Evolutionary conservation across 2,888 invertebrate species (phyloP).

Genomic region (Temnothorax ravouxi): DNA sequence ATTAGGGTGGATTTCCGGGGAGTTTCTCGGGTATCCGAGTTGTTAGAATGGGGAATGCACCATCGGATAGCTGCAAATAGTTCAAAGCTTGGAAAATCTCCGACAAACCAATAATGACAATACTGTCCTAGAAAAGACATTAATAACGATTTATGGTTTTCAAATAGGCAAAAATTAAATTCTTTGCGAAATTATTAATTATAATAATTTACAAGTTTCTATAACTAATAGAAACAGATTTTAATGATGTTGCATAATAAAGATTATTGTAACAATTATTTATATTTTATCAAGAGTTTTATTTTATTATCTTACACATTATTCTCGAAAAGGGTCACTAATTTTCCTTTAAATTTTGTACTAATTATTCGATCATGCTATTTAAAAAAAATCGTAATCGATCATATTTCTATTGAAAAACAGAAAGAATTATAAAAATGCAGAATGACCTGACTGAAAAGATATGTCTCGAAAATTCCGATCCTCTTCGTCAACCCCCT

Average conservation of each 20-base stretch:
- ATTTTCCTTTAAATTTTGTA: neutral
- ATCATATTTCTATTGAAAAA: neutral
- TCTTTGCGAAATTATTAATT: slow-evolving; percentile 4
- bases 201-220: neutral
- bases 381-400: neutral
- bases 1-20: slow-evolving; percentile 72
- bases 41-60: slow-evolving; percentile 66
- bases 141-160: neutral
- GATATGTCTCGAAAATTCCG: neutral
- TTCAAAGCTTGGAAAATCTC: slow-evolving; percentile 53
- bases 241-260: neutral
- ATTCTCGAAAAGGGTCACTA: neutral
- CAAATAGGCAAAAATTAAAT: neutral
- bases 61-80: slow-evolving; percentile 73
- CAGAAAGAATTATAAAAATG: neutral
- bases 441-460: neutral
- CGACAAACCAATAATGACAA: slow-evolving; percentile 82
- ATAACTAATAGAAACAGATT: too few species aligned
- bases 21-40: slow-evolving; percentile 59
- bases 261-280: neutral
- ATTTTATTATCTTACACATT: neutral
- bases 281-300: neutral
- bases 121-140: slow-evolving; percentile 60
- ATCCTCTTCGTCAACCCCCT: slow-evolving; percentile 16
- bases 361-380: neutral